A percentile compares a stretch with the other conserved stretches of the same genome.
These are phyloP conservation scores for Phaonia tiefii DNA, from an alignment of 2,888 invertebrate species.

Conservation along the genomic window DNA sequence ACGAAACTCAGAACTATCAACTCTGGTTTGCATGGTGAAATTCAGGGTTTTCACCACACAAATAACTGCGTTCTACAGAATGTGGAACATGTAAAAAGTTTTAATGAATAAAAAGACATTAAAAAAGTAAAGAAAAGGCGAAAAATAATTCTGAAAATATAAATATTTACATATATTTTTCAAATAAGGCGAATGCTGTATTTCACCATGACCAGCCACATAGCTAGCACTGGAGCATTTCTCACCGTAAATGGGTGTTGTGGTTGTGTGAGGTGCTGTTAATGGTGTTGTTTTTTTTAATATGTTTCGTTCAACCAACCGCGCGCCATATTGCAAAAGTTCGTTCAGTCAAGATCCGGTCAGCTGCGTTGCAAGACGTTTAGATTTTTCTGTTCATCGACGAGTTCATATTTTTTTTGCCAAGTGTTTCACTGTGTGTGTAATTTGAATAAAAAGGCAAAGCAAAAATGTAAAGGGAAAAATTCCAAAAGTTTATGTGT, in stretches of 20 bases:
- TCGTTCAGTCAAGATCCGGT: slow-evolving; percentile 83
- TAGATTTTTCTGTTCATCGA: slow-evolving; percentile 47
- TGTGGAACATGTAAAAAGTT: too few relatives aligned
- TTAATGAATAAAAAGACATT: too few relatives aligned
- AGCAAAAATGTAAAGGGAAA: slow-evolving; percentile 47
- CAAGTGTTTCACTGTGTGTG: slow-evolving; percentile 65
- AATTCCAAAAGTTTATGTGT: slow-evolving; percentile 42
- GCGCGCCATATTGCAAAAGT: slow-evolving; percentile 78
- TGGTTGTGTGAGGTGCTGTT: background rate
- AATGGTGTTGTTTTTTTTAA: slow-evolving; percentile 23
- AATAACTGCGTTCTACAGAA: too few relatives aligned
- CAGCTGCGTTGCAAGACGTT: slow-evolving; percentile 82
- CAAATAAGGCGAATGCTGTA: too few relatives aligned
- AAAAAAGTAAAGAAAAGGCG: too few relatives aligned
- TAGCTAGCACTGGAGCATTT: slow-evolving; percentile 10
- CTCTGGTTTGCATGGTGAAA: too few relatives aligned
- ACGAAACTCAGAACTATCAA: too few relatives aligned
- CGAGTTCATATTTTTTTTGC: slow-evolving; percentile 24
- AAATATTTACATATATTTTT: too few relatives aligned
- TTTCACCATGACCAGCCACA: background rate
- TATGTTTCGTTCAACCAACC: slow-evolving; percentile 68
- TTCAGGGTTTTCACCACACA: too few relatives aligned
- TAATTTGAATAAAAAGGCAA: slow-evolving; percentile 60
- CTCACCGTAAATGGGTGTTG: slow-evolving; percentile 2
- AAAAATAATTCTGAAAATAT: too few relatives aligned